Base-by-base conservation (phyloP, 2,797 vertebrate genomes). In the Enteromius paludinosus region DNA sequence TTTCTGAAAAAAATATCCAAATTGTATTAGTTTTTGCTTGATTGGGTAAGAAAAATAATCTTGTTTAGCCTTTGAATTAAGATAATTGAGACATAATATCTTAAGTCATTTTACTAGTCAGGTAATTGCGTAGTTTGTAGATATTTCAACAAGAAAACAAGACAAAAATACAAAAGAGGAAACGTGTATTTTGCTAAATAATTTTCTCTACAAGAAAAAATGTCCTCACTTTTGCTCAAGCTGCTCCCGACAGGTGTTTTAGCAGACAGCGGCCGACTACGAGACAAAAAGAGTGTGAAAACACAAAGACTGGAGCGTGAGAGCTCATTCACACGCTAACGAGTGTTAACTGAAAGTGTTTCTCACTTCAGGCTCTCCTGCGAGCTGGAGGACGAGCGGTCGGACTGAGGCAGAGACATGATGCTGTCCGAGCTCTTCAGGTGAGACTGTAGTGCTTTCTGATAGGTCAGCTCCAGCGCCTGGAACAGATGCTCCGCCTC, bases 361-460 rank as follows among this genome's bases (percentile, higher is more conserved):
- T 61, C 96, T 95, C 91, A 99, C 98, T 96, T 98, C 73, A 99
- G 96, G 90, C 98, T 99, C 92, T 99, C 98, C 87, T 98, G 98
- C 7, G 98, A 99, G 88, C 97, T 99, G 15, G 98, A 99, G 20
- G 98, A 98, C 0, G 98, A 99, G 62, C 96, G 97, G 83, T 99
- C 98, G 0, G 97, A 99, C 25, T 96, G 96, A 0, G 97, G 97
- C 88, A 98, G 92, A 0, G 97, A 98, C 86, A 95, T 93, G 0
- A 96, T 90, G 83, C 96, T 96, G 93, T 98, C 97, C 0, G 96
- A 97, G 78, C 96, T 96, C 91, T 96, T 96, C 91, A 97, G 82
- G 86, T 98, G 96, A 0, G 97, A 96, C 92, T 98, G 97, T 66
- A 99, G 91, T 65, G 97, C 96, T 66, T 96, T 98, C 94, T 99